These are phyloP conservation scores for Cybosia mesomella DNA, from an alignment of 2,888 invertebrate species.

Conservation along the genomic window DNA sequence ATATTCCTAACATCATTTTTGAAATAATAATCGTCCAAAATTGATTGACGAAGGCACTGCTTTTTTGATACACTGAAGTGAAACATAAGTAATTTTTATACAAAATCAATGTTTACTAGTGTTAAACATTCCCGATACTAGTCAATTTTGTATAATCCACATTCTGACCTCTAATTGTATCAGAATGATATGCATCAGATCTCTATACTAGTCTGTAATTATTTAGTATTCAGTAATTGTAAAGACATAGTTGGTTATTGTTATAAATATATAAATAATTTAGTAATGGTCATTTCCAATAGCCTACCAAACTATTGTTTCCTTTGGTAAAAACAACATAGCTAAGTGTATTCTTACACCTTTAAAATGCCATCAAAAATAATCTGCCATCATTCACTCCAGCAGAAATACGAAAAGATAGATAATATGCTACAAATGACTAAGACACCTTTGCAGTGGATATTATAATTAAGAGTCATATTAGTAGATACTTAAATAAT, in stretches of 20 bases:
- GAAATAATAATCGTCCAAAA: constrained; percentile 53
- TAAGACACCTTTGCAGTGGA: neutral
- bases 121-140: constrained; percentile 24
- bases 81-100: constrained; percentile 56
- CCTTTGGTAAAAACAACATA: constrained; percentile 1
- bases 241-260: neutral
- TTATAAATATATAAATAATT: neutral
- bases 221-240: neutral
- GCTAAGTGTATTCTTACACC: neutral
- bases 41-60: constrained; percentile 79
- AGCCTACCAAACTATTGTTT: neutral
- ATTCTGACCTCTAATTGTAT: neutral
- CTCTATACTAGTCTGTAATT: neutral
- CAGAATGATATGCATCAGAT: constrained; percentile 12
- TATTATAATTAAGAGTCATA: neutral
- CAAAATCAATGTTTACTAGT: constrained; percentile 42
- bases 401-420: neutral
- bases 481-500: neutral
- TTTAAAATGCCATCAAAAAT: neutral
- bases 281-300: neutral
- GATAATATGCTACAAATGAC: neutral
- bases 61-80: constrained; percentile 61
- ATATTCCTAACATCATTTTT: constrained; percentile 48
- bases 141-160: neutral
- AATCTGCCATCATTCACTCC: neutral